These are phyloP conservation scores for Dugesia japonica DNA, from an alignment of 2,888 invertebrate species.

Conservation along the genomic window DNA sequence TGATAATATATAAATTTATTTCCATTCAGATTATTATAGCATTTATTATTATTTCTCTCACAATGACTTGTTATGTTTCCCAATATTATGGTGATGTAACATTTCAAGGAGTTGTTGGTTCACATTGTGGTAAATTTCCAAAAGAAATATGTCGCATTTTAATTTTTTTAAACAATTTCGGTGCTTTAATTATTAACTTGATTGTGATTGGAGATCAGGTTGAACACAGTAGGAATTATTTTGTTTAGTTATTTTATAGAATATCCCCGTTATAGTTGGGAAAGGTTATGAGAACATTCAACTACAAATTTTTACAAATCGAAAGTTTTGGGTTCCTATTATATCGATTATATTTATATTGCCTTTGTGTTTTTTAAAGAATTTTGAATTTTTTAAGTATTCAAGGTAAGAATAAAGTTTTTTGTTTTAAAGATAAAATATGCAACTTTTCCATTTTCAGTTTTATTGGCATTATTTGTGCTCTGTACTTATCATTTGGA, in stretches of 20 bases:
- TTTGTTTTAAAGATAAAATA: no score
- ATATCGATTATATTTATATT: constrained; percentile 32
- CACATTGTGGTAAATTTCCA: constrained; percentile 25
- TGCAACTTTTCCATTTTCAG: no score
- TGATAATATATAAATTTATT: no score
- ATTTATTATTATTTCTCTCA: not conserved
- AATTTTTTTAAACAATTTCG: constrained; percentile 36
- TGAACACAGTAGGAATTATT: constrained; percentile 9
- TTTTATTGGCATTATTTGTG: not conserved
- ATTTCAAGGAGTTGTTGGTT: constrained; percentile 32
- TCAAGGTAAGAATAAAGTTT: no score
- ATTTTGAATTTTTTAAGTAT: constrained; percentile 14
- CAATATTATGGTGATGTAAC: not conserved
- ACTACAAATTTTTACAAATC: constrained; percentile 23
- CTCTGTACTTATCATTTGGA: not conserved
- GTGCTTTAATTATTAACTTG: constrained; percentile 34
- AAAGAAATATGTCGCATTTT: constrained; percentile 29
- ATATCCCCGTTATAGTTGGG: not conserved
- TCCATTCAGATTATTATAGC: not conserved
- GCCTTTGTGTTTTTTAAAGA: constrained; percentile 32
- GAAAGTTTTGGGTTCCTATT: constrained; percentile 29
- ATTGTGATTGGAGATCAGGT: constrained; percentile 36
- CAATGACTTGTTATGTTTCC: not conserved
- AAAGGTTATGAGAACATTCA: not conserved
- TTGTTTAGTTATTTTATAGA: not conserved